Conservation (phyloP, 2,888 invertebrate genomes). For the Polydesmus complanatus region DNA sequence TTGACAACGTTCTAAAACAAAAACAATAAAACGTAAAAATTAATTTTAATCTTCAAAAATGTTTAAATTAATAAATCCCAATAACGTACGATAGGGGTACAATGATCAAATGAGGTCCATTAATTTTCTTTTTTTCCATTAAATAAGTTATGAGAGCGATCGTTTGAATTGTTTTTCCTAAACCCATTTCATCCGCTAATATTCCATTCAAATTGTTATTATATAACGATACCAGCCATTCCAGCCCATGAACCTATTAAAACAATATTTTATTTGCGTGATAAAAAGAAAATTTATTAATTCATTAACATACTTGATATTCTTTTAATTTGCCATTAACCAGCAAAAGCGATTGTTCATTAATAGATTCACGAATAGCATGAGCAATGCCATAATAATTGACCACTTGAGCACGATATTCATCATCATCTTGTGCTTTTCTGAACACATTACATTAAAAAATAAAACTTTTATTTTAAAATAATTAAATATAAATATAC, state of each 20-base stretch:
- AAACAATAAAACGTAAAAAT: background rate
- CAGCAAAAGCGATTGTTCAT: slow-evolving; percentile 84
- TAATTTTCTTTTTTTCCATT: slow-evolving; percentile 96
- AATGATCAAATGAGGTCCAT: slow-evolving; percentile 95
- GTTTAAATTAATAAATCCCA: no score
- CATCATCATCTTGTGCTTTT: slow-evolving; percentile 89
- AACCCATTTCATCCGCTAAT: slow-evolving; percentile 98
- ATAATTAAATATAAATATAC: no score
- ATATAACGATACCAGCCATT: slow-evolving; percentile 96
- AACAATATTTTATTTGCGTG: background rate
- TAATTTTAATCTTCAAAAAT: background rate
- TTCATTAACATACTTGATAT: slow-evolving; percentile 87
- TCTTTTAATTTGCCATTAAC: slow-evolving; percentile 91
- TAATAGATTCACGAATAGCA: slow-evolving; percentile 83
- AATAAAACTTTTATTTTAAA: no score
- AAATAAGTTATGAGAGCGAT: slow-evolving; percentile 90
- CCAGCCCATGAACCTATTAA: slow-evolving; percentile 55
- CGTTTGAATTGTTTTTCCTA: slow-evolving; percentile 96
- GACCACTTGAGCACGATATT: slow-evolving; percentile 78
- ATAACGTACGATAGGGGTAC: slow-evolving; percentile 80
- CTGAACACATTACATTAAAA: background rate
- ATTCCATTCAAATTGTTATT: slow-evolving; percentile 99
- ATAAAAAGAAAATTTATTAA: background rate
- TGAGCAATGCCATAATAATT: slow-evolving; percentile 97
- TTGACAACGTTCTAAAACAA: slow-evolving; percentile 59